Percentiles rank a stretch among this genome's conserved stretches.
Conservation (phyloP, 2,113 vertebrate species). For the Cyphomyrus discorhynchus region DNA sequence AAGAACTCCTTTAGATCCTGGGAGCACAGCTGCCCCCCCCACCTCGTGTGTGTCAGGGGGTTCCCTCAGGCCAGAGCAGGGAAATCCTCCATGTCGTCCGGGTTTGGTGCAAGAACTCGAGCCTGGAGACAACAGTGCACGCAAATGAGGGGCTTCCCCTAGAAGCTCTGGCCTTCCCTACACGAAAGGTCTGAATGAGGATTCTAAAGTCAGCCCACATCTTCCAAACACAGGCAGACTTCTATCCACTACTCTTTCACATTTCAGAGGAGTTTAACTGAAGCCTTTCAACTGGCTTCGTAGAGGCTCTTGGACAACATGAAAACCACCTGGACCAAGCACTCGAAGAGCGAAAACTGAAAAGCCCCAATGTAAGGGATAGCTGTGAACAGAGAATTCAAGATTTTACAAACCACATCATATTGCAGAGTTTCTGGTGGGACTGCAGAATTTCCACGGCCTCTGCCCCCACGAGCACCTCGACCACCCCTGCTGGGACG, state of each 20-base stretch:
- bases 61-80: slow-evolving; percentile 71
- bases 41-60: neutral
- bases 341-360: neutral
- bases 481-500: slow-evolving; percentile 70
- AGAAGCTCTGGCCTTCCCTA: neutral
- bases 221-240: neutral
- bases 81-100: slow-evolving; percentile 88
- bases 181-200: neutral
- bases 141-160: neutral
- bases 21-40: neutral
- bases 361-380: neutral
- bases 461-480: slow-evolving; percentile 64
- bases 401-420: slow-evolving; percentile 7
- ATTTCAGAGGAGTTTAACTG: neutral
- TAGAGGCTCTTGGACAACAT: neutral
- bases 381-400: neutral
- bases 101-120: slow-evolving; percentile 66
- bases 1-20: neutral
- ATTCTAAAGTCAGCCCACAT: neutral
- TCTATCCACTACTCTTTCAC: neutral
- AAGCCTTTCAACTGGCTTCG: neutral
- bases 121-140: slow-evolving; percentile 40
- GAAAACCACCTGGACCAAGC: neutral
- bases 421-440: neutral
- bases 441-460: slow-evolving; percentile 40